phyloP scores from a whole-genome alignment of 2,888 invertebrate species.

The Lagria hirta region DNA sequence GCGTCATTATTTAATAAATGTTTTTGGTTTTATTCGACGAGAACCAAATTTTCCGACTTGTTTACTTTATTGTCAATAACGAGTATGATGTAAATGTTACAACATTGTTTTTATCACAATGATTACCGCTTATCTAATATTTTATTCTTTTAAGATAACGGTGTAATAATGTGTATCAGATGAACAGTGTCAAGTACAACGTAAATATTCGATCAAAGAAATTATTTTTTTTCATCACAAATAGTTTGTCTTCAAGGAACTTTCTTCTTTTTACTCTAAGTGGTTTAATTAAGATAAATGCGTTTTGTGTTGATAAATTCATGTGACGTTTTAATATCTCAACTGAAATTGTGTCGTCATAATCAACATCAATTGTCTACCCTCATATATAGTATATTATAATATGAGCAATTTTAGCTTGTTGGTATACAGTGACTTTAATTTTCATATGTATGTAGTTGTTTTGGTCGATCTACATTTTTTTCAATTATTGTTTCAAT shows the following conservation, averaged over 20 bases:
- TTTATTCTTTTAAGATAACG: slow-evolving; percentile 8
- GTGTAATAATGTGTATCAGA: slow-evolving; percentile 6
- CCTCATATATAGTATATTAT: slow-evolving; percentile 14
- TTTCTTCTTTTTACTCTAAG: slow-evolving; percentile 10
- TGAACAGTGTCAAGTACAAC: background rate
- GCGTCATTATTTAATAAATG: no score
- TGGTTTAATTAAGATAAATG: slow-evolving; percentile 25
- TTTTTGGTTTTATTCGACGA: no score
- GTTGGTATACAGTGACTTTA: background rate
- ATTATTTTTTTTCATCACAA: slow-evolving; percentile 3
- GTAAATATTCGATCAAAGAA: background rate
- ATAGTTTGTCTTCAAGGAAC: slow-evolving; percentile 11
- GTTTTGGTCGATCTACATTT: no score
- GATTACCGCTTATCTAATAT: slow-evolving; percentile 18
- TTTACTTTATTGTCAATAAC: slow-evolving; percentile 1
- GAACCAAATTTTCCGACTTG: no score
- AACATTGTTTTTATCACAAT: slow-evolving; percentile 7
- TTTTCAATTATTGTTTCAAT: background rate
- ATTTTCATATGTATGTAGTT: background rate
- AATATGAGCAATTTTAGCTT: slow-evolving; percentile 5
- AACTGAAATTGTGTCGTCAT: slow-evolving; percentile 19
- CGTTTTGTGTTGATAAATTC: slow-evolving; percentile 23
- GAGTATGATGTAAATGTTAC: slow-evolving; percentile 6
- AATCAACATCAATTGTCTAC: slow-evolving; percentile 23
- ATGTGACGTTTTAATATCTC: slow-evolving; percentile 23